Conservation (phyloP, 2,888 invertebrate genomes). For the Microctonus aethiopoides region DNA sequence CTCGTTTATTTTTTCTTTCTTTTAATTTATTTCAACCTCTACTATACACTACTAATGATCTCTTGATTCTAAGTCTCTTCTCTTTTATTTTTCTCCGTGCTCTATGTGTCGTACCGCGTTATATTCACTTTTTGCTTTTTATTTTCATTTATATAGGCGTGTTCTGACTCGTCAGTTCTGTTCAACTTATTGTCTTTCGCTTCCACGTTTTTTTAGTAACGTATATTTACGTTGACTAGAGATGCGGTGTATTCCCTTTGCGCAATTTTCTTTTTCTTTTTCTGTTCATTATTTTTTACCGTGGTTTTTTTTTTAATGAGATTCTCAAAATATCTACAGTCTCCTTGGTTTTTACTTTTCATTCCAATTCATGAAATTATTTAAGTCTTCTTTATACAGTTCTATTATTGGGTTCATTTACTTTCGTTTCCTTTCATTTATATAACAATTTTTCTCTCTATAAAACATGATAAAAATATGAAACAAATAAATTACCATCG, state of each 20-base stretch:
- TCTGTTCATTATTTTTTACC: conserved; percentile 4
- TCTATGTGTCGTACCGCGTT: conserved; percentile 21
- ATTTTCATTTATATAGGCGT: background rate
- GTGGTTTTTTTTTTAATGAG: conserved; percentile 40
- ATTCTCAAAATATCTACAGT: conserved; percentile 44
- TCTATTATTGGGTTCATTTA: background rate
- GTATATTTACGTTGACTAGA: conserved; percentile 22
- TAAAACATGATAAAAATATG: no score
- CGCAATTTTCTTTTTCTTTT: conserved; percentile 15
- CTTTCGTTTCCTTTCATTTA: background rate
- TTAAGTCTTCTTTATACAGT: background rate
- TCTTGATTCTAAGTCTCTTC: background rate
- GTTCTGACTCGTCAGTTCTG: conserved; percentile 26
- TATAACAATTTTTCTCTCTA: no score
- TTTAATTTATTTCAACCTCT: conserved; percentile 6
- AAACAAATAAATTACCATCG: no score
- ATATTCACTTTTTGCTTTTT: conserved; percentile 21
- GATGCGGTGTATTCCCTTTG: conserved; percentile 22
- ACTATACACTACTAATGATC: background rate
- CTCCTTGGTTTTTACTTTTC: background rate
- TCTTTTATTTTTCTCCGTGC: background rate
- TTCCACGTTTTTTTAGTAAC: conserved; percentile 26
- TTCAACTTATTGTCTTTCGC: conserved; percentile 21
- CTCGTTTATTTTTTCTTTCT: conserved; percentile 35
- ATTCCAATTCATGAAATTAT: background rate